Percentiles rank a stretch among this genome's conserved stretches.
These are phyloP conservation scores for Dermochelys coriacea DNA, from an alignment of 2,797 vertebrate genomes.

Conservation along the genomic window DNA sequence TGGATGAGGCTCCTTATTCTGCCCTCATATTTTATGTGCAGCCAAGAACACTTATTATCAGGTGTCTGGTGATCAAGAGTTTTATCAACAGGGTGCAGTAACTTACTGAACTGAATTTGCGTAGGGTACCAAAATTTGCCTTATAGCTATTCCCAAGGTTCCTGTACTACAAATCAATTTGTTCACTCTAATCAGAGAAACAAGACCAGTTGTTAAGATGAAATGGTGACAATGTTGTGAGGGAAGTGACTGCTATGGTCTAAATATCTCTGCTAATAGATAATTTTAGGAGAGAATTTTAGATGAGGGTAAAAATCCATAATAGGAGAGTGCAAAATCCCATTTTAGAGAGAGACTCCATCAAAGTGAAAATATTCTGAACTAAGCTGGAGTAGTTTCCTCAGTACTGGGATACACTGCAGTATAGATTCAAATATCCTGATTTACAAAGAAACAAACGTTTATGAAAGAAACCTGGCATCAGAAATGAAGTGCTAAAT, in stretches of 20 bases:
- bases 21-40: not conserved
- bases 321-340: not conserved
- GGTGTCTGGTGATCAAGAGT: conserved; percentile 6
- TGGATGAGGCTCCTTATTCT: conserved; percentile 29
- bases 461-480: not conserved
- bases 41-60: conserved; percentile 47
- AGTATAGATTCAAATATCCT: not conserved
- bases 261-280: not conserved
- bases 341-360: not conserved
- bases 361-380: conserved; percentile 32
- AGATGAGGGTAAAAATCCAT: not conserved
- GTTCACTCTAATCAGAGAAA: not conserved
- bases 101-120: conserved; percentile 11
- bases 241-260: not conserved
- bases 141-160: not conserved
- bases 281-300: not conserved
- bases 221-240: conserved; percentile 1
- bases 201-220: not conserved
- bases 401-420: not conserved
- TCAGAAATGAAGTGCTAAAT: not conserved
- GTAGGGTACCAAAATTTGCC: not conserved
- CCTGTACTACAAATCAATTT: not conserved
- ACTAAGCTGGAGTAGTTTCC: not conserved
- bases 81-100: not conserved
- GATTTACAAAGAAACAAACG: not conserved